Percentiles rank a stretch among this genome's conserved stretches.
Conservation (phyloP, 2,113 vertebrate genomes). For the Podiceps cristatus region DNA sequence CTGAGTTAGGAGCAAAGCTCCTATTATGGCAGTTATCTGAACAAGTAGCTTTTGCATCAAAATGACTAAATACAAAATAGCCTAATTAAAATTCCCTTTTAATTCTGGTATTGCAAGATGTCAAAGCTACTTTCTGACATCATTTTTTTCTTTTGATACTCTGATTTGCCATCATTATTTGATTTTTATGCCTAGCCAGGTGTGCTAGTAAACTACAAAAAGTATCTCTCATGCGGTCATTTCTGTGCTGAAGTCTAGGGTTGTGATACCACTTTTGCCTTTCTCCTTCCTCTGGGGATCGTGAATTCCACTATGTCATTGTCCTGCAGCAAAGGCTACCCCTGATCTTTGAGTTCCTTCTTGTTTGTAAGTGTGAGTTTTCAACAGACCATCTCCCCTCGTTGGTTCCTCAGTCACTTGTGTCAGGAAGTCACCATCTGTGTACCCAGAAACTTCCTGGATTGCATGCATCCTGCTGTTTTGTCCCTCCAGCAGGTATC, state of each 20-base stretch:
- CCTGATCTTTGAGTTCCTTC: not conserved
- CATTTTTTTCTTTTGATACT: not conserved
- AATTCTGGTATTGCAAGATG: not conserved
- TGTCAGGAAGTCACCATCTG: not conserved
- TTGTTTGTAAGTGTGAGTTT: not conserved
- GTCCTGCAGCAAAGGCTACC: not conserved
- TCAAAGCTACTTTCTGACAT: not conserved
- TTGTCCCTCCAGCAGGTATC: not conserved
- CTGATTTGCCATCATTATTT: not conserved
- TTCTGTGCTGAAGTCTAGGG: not conserved
- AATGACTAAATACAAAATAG: not conserved
- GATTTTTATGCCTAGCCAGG: not conserved
- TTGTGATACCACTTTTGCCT: not conserved
- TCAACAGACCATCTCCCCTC: not conserved
- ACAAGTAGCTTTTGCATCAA: not conserved
- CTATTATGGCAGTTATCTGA: not conserved
- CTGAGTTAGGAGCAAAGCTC: not conserved
- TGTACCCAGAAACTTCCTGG: not conserved
- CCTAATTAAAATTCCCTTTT: not conserved
- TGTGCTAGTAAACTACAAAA: not conserved
- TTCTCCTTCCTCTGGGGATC: not conserved
- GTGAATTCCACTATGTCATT: not conserved
- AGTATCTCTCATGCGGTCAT: not conserved
- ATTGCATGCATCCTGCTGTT: not conserved
- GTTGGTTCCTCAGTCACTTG: not conserved